Percentiles rank a stretch among this genome's conserved stretches.
These are phyloP conservation scores for Thumatha senex DNA, from an alignment of 2,888 invertebrate species.

Conservation along the genomic window DNA sequence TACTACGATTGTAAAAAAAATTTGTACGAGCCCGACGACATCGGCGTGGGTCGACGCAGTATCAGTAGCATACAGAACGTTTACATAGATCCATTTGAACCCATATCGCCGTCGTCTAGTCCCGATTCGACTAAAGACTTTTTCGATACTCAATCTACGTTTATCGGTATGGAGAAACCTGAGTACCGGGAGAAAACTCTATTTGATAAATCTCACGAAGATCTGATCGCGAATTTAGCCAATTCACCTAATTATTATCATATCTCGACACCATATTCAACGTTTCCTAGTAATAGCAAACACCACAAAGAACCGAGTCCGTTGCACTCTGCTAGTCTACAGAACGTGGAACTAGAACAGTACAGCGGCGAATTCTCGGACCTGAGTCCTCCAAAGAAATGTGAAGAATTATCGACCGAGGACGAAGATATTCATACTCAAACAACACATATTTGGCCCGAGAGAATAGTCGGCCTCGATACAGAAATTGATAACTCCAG, in stretches of 20 bases:
- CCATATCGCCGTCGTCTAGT: constrained; percentile 85
- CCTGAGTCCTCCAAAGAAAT: constrained; percentile 61
- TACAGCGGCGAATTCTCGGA: constrained; percentile 69
- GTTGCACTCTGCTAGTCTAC: constrained; percentile 87
- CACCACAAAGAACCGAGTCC: constrained; percentile 82
- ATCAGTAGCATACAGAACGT: constrained; percentile 65
- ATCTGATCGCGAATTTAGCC: constrained; percentile 80
- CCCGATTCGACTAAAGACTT: constrained; percentile 87
- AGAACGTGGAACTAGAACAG: constrained; percentile 87
- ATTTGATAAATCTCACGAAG: constrained; percentile 84
- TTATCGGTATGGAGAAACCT: constrained; percentile 71
- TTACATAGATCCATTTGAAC: constrained; percentile 73
- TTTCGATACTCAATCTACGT: constrained; percentile 80
- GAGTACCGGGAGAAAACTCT: constrained; percentile 79
- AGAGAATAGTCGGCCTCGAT: constrained; percentile 77
- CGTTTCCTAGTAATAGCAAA: constrained; percentile 84
- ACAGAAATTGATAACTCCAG: constrained; percentile 77
- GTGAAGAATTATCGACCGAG: constrained; percentile 77
- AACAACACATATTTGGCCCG: constrained; percentile 82
- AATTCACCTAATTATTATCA: constrained; percentile 79
- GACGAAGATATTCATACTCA: constrained; percentile 79
- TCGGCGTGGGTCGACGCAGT: constrained; percentile 59
- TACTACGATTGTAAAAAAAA: constrained; percentile 86
- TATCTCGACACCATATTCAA: constrained; percentile 84
- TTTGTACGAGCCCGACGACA: constrained; percentile 69